These are phyloP conservation scores for Cyclargus thomasi DNA, from an alignment of 1,140 invertebrate species.

Conservation along the genomic window DNA sequence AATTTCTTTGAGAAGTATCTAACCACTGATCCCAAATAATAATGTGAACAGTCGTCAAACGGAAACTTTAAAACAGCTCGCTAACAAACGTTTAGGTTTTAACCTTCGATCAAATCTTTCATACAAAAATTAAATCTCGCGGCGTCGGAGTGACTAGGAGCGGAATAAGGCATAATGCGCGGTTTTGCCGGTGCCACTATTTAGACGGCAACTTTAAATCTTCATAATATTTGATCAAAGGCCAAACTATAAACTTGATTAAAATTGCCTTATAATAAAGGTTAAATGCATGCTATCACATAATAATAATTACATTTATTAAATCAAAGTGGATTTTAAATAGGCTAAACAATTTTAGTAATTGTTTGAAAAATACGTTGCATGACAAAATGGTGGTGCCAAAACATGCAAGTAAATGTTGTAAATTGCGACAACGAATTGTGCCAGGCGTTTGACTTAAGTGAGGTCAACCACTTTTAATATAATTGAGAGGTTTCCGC, in stretches of 20 bases:
- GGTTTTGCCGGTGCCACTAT: too few species aligned
- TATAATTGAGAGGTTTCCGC: neutral
- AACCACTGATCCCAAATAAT: too few species aligned
- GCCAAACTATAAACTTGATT: neutral
- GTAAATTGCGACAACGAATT: constrained; percentile 10
- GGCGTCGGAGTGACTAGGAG: too few species aligned
- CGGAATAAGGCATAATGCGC: too few species aligned
- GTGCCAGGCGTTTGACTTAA: neutral
- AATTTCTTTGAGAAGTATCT: too few species aligned
- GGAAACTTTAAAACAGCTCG: too few species aligned
- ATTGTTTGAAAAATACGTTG: constrained; percentile 4
- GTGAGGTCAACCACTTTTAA: constrained; percentile 6
- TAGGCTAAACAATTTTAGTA: constrained; percentile 6
- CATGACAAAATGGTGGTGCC: constrained; percentile 8
- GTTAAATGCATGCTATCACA: neutral
- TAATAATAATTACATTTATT: neutral
- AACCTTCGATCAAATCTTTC: too few species aligned
- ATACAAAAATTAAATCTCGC: too few species aligned
- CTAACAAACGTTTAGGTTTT: too few species aligned
- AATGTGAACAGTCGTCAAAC: too few species aligned
- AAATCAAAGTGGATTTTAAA: constrained; percentile 8
- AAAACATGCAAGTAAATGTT: constrained; percentile 8
- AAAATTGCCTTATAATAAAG: neutral
- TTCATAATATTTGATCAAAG: too few species aligned
- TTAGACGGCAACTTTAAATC: too few species aligned